Base-by-base conservation (phyloP, 2,797 vertebrate genomes). In the Pangasius djambal region DNA sequence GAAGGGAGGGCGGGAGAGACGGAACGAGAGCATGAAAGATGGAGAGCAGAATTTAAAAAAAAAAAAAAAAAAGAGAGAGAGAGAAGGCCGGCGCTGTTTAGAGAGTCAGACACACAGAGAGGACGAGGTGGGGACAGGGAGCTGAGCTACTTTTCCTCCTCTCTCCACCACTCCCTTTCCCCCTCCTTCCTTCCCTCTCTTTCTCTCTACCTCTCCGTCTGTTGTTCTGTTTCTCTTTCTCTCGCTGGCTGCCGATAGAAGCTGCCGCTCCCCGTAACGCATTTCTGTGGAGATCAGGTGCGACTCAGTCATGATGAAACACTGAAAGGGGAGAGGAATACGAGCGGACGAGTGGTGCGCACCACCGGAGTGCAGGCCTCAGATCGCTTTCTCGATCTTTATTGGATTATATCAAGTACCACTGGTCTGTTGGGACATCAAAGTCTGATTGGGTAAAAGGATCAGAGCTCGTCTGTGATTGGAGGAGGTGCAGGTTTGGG, bases 91-190 rank as follows among this genome's bases (percentile, higher is more conserved):
- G 94, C 93, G 93, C 93, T 91, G 92, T 92, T 94, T 88, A 88
- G 92, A 95, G 94, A 92, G 92, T 90, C 92, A 93, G 93, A 93
- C 93, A 90, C 93, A 63, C 69, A 3, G 93, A 93, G 93, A 95
- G 95, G 93, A 94, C 94, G 94, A 94, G 94, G 91, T 93, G 92
- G 93, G 93, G 94, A 88, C 65, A 88, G 16, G 92, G 92, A 93
- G 92, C 92, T 86, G 93, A 94, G 93, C 93, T 93, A 92, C 85
- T 88, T 75, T 67, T 63, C 61, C 77, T 59, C 88, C 61, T 65
- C 50, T 81, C 75, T 75, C 65, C 83, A 78, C 77, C 6, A 31
- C 67, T 3, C 7, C 20, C 79, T 85, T 50, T 37, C 55, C 52
- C 40, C 86, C 34, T 13, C 20, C 20, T 34, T 57, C 50, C n/a